A percentile compares a stretch with the other conserved stretches of the same genome.
Evolutionary conservation across 1,140 invertebrate species (phyloP).

Genomic region (Frieseomelitta varia): DNA sequence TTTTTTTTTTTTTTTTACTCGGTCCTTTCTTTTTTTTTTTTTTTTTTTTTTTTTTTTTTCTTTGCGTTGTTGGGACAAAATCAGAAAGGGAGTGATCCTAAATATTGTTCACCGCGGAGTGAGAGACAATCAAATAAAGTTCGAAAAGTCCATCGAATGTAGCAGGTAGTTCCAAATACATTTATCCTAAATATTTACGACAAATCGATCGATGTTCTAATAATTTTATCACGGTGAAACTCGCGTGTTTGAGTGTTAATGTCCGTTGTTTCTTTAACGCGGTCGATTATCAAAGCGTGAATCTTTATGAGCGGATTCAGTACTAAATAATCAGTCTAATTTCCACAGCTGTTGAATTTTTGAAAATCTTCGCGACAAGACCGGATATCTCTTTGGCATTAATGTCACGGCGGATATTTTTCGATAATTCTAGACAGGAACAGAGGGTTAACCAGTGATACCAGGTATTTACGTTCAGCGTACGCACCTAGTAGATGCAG

Average conservation of each 20-base stretch:
- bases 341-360: background rate
- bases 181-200: background rate
- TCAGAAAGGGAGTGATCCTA: background rate
- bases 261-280: background rate
- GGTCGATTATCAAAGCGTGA: background rate
- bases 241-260: background rate
- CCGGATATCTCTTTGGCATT: background rate
- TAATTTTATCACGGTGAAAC: background rate
- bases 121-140: background rate
- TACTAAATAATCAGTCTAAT: background rate
- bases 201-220: background rate
- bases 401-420: background rate
- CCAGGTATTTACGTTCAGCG: background rate
- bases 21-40: too few species aligned
- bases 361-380: background rate
- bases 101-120: background rate
- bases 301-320: background rate
- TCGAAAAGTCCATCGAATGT: background rate
- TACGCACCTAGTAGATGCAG: background rate
- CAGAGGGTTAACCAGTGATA: constrained; percentile 2
- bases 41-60: too few species aligned
- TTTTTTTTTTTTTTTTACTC: too few species aligned
- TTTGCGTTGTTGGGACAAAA: background rate
- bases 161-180: background rate
- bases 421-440: background rate